phyloP scores from a whole-genome alignment of 2,113 vertebrate species.

The Tricholaema leucomelas region DNA sequence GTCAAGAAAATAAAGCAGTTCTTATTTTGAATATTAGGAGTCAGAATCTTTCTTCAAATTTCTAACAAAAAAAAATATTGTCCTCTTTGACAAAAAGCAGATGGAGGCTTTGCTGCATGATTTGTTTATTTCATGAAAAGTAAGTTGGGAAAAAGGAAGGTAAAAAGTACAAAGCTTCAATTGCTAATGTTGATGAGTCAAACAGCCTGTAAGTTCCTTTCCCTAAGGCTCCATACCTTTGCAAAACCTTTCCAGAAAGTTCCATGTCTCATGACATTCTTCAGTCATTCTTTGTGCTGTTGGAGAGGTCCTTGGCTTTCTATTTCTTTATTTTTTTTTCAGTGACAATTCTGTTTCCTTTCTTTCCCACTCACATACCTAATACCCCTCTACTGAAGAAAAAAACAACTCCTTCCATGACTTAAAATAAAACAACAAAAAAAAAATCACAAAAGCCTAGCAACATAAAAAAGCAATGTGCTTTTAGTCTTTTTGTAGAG shows the following conservation, averaged over 20 bases:
- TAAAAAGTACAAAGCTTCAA: not conserved
- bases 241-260: not conserved
- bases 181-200: not conserved
- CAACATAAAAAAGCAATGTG: not conserved
- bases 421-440: not conserved
- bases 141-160: not conserved
- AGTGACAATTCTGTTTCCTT: not conserved
- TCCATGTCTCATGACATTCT: not conserved
- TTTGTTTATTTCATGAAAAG: not conserved
- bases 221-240: not conserved
- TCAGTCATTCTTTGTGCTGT: not conserved
- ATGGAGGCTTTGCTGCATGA: fast-evolving
- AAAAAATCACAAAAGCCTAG: fast-evolving
- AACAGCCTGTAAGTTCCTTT: not conserved
- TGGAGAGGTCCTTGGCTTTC: fast-evolving
- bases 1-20: not conserved
- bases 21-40: not conserved
- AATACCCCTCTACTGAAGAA: not conserved
- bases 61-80: not conserved
- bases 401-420: not conserved
- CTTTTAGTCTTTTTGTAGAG: not conserved
- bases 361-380: not conserved
- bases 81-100: not conserved
- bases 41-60: not conserved
- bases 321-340: not conserved